A percentile compares a stretch with the other conserved stretches of the same genome.
Evolutionary conservation across 2,888 invertebrate species (phyloP).

Genomic region (Pyralis farinalis): DNA sequence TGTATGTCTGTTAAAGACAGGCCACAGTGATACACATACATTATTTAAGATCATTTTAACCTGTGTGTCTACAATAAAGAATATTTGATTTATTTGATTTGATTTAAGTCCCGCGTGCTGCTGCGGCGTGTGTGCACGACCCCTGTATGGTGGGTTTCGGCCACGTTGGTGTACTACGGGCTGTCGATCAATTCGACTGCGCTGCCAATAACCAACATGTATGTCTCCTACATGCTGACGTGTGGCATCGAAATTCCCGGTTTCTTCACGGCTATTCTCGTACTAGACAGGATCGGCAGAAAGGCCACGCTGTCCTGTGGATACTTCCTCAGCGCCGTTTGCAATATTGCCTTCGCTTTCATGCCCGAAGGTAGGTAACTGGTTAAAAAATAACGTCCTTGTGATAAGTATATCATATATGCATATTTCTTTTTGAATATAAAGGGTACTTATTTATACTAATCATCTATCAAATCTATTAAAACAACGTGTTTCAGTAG

Average conservation of each 20-base stretch:
- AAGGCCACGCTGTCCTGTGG: conserved; percentile 4
- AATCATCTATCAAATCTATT: too few relatives aligned
- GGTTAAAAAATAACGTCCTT: too few relatives aligned
- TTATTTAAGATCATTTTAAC: too few relatives aligned
- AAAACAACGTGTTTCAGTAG: too few relatives aligned
- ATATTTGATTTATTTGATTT: too few relatives aligned
- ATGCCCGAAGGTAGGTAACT: conserved; percentile 9
- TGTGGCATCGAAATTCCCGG: conserved; percentile 84
- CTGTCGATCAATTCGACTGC: conserved; percentile 86
- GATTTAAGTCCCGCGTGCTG: not conserved
- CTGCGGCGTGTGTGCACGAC: conserved; percentile 73
- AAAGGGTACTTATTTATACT: too few relatives aligned
- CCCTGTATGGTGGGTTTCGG: conserved; percentile 86
- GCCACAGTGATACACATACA: too few relatives aligned
- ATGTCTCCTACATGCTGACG: conserved; percentile 83
- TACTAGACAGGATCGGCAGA: conserved; percentile 11
- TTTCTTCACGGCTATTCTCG: conserved; percentile 60
- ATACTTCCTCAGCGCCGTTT: conserved; percentile 6
- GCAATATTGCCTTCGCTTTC: conserved; percentile 10
- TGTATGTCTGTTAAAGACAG: too few relatives aligned
- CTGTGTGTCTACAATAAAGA: too few relatives aligned
- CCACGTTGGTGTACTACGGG: conserved; percentile 87
- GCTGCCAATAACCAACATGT: conserved; percentile 82
- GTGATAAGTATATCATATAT: too few relatives aligned
- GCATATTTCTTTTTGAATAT: too few relatives aligned